Conservation (phyloP, 2,113 vertebrate species). For the Dipodomys stephensi region DNA sequence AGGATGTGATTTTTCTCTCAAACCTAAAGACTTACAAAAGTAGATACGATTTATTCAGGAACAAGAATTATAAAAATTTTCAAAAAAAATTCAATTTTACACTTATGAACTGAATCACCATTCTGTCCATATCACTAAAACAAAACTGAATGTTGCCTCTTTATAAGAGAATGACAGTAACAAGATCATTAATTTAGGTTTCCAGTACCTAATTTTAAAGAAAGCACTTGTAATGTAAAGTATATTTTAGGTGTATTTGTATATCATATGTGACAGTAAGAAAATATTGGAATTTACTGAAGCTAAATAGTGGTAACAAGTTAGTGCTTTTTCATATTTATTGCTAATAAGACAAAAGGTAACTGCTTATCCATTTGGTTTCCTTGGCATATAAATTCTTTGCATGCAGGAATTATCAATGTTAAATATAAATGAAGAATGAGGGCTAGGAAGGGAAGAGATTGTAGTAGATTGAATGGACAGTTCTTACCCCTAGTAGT, state of each 20-base stretch:
- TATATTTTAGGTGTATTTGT: background rate
- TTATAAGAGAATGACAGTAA: background rate
- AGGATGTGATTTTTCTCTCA: conserved; percentile 32
- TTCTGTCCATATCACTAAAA: conserved; percentile 27
- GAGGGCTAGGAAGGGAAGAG: background rate
- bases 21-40: background rate
- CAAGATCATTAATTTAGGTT: conserved; percentile 23
- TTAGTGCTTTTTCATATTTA: background rate
- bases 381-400: conserved; percentile 12
- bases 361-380: background rate
- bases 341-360: background rate
- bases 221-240: background rate
- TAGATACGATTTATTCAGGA: conserved; percentile 48
- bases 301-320: background rate
- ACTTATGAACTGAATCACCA: conserved; percentile 23
- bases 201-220: background rate
- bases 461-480: background rate
- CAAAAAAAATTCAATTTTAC: background rate
- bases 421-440: conserved; percentile 30
- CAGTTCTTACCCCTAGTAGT: background rate
- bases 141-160: background rate
- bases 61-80: conserved; percentile 6
- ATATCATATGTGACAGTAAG: background rate
- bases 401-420: background rate
- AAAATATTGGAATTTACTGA: conserved; percentile 41